A percentile compares a stretch with the other conserved stretches of the same genome.
Conservation (phyloP, 2,113 vertebrate genomes). For the Hyperoodon ampullatus region DNA sequence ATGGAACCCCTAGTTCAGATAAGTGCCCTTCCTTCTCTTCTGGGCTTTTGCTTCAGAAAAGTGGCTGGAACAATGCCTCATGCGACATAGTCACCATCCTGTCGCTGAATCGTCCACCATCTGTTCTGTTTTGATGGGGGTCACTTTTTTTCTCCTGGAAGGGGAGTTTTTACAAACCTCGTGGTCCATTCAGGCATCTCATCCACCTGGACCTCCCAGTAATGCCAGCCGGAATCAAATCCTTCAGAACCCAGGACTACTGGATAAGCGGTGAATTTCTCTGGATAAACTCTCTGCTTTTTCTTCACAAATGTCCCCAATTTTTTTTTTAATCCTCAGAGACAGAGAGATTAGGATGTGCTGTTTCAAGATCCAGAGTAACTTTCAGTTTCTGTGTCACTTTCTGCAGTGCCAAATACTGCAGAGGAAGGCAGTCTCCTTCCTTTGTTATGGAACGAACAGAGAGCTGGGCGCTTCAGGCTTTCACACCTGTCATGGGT, state of each 20-base stretch:
- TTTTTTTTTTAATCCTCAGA: constrained; percentile 31
- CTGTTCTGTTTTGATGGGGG: constrained; percentile 3
- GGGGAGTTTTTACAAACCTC: constrained; percentile 34
- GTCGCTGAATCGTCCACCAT: constrained; percentile 30
- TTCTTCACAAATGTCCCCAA: constrained; percentile 29
- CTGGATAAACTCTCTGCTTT: constrained; percentile 44
- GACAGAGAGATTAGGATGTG: constrained; percentile 46
- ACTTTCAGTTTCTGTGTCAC: neutral
- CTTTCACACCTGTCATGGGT: neutral
- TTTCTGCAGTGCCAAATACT: neutral
- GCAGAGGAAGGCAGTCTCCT: neutral
- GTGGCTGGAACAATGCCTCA: neutral
- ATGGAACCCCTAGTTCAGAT: constrained; percentile 46
- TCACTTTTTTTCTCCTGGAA: constrained; percentile 20
- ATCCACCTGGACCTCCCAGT: constrained; percentile 29
- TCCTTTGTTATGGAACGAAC: neutral
- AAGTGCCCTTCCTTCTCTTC: constrained; percentile 31
- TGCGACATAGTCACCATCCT: neutral
- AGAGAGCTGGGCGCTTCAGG: neutral
- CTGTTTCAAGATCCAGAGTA: constrained; percentile 33
- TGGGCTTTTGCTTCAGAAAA: constrained; percentile 51
- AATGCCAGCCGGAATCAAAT: neutral
- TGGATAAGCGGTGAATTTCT: constrained; percentile 11
- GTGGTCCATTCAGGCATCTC: constrained; percentile 43
- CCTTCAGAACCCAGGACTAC: constrained; percentile 48